A percentile compares a stretch with the other conserved stretches of the same genome.
These are phyloP conservation scores for Drosophila dives DNA, from an alignment of 2,888 invertebrate species.

Conservation along the genomic window DNA sequence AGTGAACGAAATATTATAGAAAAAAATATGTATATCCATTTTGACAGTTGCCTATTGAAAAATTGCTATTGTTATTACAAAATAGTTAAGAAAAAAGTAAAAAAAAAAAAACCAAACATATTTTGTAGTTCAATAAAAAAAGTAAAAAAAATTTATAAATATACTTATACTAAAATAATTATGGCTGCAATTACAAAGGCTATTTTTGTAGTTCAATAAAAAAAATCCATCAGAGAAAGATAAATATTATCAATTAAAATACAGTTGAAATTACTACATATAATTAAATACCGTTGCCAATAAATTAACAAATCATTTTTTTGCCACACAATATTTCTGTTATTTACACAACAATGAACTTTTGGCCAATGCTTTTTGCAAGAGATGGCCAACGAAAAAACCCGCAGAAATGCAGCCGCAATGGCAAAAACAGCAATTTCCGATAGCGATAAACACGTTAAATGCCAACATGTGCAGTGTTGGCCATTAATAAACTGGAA, in stretches of 20 bases:
- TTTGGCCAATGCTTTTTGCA: constrained; percentile 23
- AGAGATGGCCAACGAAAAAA: constrained; percentile 11
- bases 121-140: background rate
- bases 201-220: background rate
- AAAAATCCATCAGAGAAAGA: background rate
- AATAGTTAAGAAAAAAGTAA: background rate
- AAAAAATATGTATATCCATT: background rate
- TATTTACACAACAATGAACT: constrained; percentile 36
- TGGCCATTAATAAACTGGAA: constrained; percentile 78
- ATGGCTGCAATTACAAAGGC: background rate
- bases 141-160: background rate
- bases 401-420: constrained; percentile 27
- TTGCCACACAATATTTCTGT: constrained; percentile 6
- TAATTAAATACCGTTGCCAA: constrained; percentile 1
- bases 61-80: background rate
- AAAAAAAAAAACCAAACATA: background rate
- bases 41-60: background rate
- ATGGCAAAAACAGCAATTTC: constrained; percentile 39
- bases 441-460: constrained; percentile 66
- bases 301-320: constrained; percentile 13
- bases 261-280: background rate
- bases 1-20: constrained; percentile 5
- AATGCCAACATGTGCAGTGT: constrained; percentile 72
- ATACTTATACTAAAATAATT: background rate
- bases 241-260: background rate